Conservation (phyloP, 1,140 invertebrate species). For the Danaus plexippus region DNA sequence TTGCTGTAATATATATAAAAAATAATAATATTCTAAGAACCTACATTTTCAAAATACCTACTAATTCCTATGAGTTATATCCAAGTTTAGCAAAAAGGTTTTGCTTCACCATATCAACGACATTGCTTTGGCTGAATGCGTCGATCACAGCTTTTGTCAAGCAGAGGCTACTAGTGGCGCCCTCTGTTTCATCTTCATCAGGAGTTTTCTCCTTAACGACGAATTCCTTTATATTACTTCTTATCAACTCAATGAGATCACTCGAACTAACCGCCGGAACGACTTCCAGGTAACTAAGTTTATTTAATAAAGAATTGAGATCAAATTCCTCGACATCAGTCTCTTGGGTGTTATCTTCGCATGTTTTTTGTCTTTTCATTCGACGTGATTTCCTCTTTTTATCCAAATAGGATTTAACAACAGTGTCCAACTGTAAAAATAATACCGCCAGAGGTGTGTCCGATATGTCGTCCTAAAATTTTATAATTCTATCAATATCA, state of each 20-base stretch:
- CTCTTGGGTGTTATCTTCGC: conserved; percentile 30
- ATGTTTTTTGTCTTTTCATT: conserved; percentile 55
- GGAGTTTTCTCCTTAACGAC: conserved; percentile 24
- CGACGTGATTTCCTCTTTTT: conserved; percentile 49
- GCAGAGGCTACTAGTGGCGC: conserved; percentile 40
- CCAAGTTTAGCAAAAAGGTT: conserved; percentile 53
- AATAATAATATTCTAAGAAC: conserved; percentile 4
- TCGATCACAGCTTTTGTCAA: conserved; percentile 60
- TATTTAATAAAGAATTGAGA: conserved; percentile 40
- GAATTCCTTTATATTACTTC: conserved; percentile 48
- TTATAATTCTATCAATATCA: conserved; percentile 10
- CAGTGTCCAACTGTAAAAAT: conserved; percentile 63
- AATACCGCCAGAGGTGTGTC: conserved; percentile 63
- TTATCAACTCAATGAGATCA: conserved; percentile 51
- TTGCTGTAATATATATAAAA: too few relatives aligned
- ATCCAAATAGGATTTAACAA: conserved; percentile 53
- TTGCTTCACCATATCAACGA: conserved; percentile 56
- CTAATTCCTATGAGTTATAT: conserved; percentile 9
- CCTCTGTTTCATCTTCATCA: conserved; percentile 52
- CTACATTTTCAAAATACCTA: too few relatives aligned
- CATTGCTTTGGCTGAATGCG: conserved; percentile 50
- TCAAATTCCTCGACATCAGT: conserved; percentile 35
- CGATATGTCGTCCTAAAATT: conserved; percentile 59
- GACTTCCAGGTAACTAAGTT: conserved; percentile 37
- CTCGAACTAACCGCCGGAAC: conserved; percentile 35